Base-by-base conservation (phyloP, 2,797 vertebrate species). In the Sciaenops ocellatus region DNA sequence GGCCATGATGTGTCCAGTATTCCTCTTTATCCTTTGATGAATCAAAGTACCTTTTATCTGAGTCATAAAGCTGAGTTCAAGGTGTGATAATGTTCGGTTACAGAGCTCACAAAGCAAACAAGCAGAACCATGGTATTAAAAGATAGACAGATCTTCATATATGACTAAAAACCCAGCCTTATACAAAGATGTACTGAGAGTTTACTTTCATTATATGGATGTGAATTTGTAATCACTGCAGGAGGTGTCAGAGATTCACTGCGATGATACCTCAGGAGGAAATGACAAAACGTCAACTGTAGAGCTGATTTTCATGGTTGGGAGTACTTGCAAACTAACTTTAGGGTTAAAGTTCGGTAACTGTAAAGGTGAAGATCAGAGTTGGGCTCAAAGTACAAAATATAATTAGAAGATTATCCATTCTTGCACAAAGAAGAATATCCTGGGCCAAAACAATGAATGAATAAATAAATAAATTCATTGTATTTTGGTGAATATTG, bases 121-220 rank as follows among this genome's bases (percentile, higher is more conserved):
- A 54, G 69, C 22, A 48, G 60, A 51, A 51, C 82, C 18, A 47
- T 54, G 61, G 38, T 22, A n/a, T 54, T 4, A 44, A 1, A 65
- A 47, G 54, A 79, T 34, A 52, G 50, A 69, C 17, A 66, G n/a
- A 57, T 55, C 42, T 65, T 47, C 78, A 66, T 56, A 24, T n/a
- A 56, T 8, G 4, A 55, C 75, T 69, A 73, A 46, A 78, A 79
- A 79, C 9, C 24, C 34, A 38, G 65, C n/a, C 24, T 78, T 38
- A 60, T 12, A 30, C 20, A 76, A 69, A 22, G 18, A 82, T 51
- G 26, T 17, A 26, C 13, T 47, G 57, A 62, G 51, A 73, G 78
- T 84, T 83, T 76, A 26, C 60, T 73, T 54, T 76, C 73, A 77
- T 85, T 72, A 70, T 76, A 59, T 66, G 71, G 78, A 85, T 86